Base-by-base conservation (phyloP, 1,140 invertebrate genomes). In the Drosophila pectinifera region DNA sequence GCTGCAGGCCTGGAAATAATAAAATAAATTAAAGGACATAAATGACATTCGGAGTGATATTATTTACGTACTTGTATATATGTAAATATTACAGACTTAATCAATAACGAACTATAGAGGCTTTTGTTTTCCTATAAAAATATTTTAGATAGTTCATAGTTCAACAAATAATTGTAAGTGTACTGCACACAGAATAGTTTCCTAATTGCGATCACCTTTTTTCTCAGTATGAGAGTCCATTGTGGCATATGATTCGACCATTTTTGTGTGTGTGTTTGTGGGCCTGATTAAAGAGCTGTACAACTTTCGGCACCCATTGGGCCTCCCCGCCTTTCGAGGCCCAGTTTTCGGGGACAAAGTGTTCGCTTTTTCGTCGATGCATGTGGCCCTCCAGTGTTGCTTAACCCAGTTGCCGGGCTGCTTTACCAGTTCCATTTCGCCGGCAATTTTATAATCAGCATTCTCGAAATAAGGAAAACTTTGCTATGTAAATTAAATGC, bases 401-500 rank as follows among this genome's bases (percentile, higher is more conserved):
- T 76, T 88, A 88, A 89, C 83, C 83, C 76, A 88, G 84, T 88
- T 88, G 69, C 26, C 62, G 48, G 42, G 20, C 51, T 45, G 48
- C 49, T 70, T 59, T 31, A 38, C 59, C 73, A 57, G 64, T 72
- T 59, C 41, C 20, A 55, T 76, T 78, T 45, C 45, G 65, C 45
- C 55, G 67, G 80, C 55, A 67, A 78, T 79, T 86, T 88, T 86
- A 83, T 88, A 89, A 86, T 86, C 82, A 69, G 78, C 53, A 78
- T 80, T 61, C 73, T 83, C 64, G 58, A 80, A 80, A 80, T 67
- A 79, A 63, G 61, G 63, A 81, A 86, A 86, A 88, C 70, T 86
- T 86, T 86, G 79, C 83, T 89, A 86, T 86, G 83, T 86, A 88
- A 86, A 86, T 86, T 86, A 86, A 88, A 86, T 89, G 83, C 80